A percentile compares a stretch with the other conserved stretches of the same genome.
phyloP scores from a whole-genome alignment of 2,888 invertebrate species.

The Salticus scenicus region DNA sequence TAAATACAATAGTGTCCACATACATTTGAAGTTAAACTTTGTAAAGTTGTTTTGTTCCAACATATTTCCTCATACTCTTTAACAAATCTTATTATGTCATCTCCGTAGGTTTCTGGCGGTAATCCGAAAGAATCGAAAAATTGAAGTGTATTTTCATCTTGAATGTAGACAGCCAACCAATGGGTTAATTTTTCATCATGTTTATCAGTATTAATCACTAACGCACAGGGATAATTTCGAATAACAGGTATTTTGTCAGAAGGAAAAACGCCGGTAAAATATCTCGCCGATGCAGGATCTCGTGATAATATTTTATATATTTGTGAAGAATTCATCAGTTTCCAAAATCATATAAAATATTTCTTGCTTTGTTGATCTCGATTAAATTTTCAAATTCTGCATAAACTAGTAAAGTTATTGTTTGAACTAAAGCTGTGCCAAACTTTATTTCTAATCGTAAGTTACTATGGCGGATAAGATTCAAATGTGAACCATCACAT shows the following conservation, averaged over 20 bases:
- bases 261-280: slow-evolving; percentile 34
- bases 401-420: background rate
- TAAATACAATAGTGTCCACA: slow-evolving; percentile 42
- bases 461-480: slow-evolving; percentile 29
- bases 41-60: slow-evolving; percentile 37
- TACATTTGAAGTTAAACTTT: slow-evolving; percentile 40
- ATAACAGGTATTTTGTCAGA: too few species aligned
- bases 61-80: background rate
- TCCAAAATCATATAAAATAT: too few species aligned
- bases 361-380: too few species aligned
- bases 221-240: background rate
- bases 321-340: too few species aligned
- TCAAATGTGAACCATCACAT: slow-evolving; percentile 25
- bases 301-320: too few species aligned
- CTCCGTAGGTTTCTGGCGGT: slow-evolving; percentile 26
- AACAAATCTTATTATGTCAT: background rate
- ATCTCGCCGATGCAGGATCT: too few species aligned
- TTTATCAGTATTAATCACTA: background rate
- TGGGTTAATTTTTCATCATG: too few species aligned
- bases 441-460: slow-evolving; percentile 32
- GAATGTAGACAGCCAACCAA: too few species aligned
- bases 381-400: slow-evolving; percentile 4
- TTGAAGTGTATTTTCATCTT: slow-evolving; percentile 10
- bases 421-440: background rate
- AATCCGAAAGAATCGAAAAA: slow-evolving; percentile 56